A percentile compares a stretch with the other conserved stretches of the same genome.
Evolutionary conservation across 2,797 vertebrate genomes (phyloP).

Genomic region (Channa striata): DNA sequence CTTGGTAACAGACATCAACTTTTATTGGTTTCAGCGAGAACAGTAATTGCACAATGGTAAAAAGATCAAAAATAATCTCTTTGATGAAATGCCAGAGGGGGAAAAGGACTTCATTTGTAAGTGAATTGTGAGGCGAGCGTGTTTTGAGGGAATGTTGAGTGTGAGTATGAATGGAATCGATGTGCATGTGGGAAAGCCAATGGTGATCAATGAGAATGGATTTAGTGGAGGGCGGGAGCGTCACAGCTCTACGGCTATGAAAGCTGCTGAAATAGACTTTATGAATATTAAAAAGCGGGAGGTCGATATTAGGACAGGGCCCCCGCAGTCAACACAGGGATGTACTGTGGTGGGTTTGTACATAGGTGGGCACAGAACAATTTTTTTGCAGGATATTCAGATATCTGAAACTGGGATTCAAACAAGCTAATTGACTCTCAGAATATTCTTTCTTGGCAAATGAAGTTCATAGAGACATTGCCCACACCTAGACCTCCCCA

Average conservation of each 20-base stretch:
- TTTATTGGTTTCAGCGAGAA: slow-evolving; percentile 75
- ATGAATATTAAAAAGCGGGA: slow-evolving; percentile 94
- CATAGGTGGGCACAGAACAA: slow-evolving; percentile 11
- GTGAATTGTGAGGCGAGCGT: slow-evolving; percentile 69
- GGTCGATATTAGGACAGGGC: slow-evolving; percentile 85
- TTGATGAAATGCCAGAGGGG: slow-evolving; percentile 50
- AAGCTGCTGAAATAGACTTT: slow-evolving; percentile 92
- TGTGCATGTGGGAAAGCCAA: slow-evolving; percentile 85
- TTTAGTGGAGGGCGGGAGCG: slow-evolving; percentile 82
- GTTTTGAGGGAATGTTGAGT: slow-evolving; percentile 88
- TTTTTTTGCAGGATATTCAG: slow-evolving; percentile 19
- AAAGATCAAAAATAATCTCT: slow-evolving; percentile 73
- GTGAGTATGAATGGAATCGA: slow-evolving; percentile 86
- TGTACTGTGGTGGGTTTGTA: slow-evolving; percentile 39
- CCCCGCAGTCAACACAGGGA: slow-evolving; percentile 63
- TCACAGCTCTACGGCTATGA: slow-evolving; percentile 86
- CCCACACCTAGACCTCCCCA: slow-evolving; percentile 31
- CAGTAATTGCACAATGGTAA: slow-evolving; percentile 71
- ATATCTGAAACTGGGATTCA: slow-evolving; percentile 43
- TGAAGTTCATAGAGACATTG: slow-evolving; percentile 30
- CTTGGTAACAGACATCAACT: slow-evolving; percentile 55
- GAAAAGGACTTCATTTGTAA: slow-evolving; percentile 76
- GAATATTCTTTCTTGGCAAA: slow-evolving; percentile 48
- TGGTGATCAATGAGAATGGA: slow-evolving; percentile 97
- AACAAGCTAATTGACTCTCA: slow-evolving; percentile 49